These are phyloP conservation scores for Cyprinodon tularosa DNA, from an alignment of 2,113 vertebrate species.

Conservation along the genomic window DNA sequence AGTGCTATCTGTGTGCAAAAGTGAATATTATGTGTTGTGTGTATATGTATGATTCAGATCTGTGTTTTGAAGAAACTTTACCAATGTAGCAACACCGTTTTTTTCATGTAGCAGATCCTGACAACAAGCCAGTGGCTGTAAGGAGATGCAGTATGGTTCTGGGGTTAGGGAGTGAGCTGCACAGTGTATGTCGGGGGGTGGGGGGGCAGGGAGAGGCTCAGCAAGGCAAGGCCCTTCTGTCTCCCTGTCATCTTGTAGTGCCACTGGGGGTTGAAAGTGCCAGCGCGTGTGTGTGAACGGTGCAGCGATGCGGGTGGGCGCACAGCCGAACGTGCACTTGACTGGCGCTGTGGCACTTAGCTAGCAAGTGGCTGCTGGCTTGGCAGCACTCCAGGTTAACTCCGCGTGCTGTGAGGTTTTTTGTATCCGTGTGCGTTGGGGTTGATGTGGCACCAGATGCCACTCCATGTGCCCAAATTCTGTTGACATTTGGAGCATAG, in stretches of 20 bases:
- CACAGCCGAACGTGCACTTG: conserved; percentile 78
- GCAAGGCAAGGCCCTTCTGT: conserved; percentile 76
- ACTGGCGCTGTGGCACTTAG: conserved; percentile 77
- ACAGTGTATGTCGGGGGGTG: conserved; percentile 70
- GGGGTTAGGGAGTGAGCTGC: conserved; percentile 55
- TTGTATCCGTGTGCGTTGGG: conserved; percentile 85
- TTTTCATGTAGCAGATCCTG: conserved; percentile 25
- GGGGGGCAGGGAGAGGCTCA: conserved; percentile 65
- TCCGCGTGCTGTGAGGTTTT: conserved; percentile 84
- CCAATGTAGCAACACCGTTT: conserved; percentile 2
- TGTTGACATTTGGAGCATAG: conserved; percentile 94
- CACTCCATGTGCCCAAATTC: conserved; percentile 97
- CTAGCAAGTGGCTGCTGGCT: conserved; percentile 71
- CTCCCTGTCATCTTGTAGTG: conserved; percentile 72
- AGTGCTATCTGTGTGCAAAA: conserved; percentile 7
- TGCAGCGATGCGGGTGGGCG: conserved; percentile 68
- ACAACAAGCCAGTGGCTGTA: conserved; percentile 38
- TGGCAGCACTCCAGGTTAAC: conserved; percentile 74
- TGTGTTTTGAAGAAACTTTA: conserved; percentile 28
- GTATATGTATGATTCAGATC: conserved; percentile 8
- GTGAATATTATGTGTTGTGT: not conserved
- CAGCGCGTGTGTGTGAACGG: conserved; percentile 55
- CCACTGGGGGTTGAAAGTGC: conserved; percentile 73
- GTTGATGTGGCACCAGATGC: conserved; percentile 92
- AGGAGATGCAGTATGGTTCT: conserved; percentile 48